Evolutionary conservation across 2,888 invertebrate species (phyloP).

Genomic region (Eugnorisma glareosa): DNA sequence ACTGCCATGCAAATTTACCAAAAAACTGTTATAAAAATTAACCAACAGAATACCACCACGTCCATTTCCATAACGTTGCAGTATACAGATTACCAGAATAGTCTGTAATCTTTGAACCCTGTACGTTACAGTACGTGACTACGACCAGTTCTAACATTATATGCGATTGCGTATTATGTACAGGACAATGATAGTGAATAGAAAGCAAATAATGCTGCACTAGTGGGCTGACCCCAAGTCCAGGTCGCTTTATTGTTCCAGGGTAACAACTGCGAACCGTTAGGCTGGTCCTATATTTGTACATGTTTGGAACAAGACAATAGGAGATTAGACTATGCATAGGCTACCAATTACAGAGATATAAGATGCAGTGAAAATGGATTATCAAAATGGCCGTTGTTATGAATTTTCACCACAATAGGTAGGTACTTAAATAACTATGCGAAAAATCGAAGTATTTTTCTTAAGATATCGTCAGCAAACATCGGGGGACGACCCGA

Average conservation of each 20-base stretch:
- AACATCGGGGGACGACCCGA: not conserved
- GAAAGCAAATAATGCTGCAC: constrained; percentile 49
- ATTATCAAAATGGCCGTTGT: not conserved
- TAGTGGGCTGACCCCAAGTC: constrained; percentile 28
- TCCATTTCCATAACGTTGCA: constrained; percentile 11
- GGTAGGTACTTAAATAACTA: not conserved
- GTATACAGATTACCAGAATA: constrained; percentile 12
- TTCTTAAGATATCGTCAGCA: not conserved
- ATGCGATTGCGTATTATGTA: constrained; percentile 38
- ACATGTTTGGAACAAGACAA: constrained; percentile 6
- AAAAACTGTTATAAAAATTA: not conserved
- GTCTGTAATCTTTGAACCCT: constrained; percentile 49
- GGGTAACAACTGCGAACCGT: constrained; percentile 35
- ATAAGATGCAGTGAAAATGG: not conserved
- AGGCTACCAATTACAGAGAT: not conserved
- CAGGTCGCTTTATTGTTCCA: constrained; percentile 39
- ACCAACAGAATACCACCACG: not conserved
- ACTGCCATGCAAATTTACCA: constrained; percentile 6
- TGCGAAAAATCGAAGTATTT: not conserved
- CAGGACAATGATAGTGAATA: constrained; percentile 53
- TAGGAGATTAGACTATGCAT: not conserved
- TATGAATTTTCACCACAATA: not conserved
- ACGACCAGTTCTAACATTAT: constrained; percentile 11
- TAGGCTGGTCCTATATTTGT: constrained; percentile 18
- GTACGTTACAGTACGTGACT: constrained; percentile 37